A percentile compares a stretch with the other conserved stretches of the same genome.
Conservation (phyloP, 2,797 vertebrate genomes). For the Danio jaintianensis region DNA sequence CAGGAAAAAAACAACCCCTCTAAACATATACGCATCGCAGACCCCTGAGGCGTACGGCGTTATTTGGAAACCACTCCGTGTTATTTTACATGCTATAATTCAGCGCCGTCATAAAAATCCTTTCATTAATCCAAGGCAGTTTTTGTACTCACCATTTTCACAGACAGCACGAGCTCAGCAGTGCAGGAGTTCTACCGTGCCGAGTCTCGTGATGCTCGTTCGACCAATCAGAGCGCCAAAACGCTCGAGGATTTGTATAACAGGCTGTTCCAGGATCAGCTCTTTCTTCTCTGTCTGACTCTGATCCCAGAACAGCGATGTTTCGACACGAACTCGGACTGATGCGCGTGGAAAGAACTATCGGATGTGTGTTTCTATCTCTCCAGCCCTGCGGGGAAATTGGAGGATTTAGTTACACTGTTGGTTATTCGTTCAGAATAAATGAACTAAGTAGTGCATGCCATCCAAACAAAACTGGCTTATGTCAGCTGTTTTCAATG, state of each 20-base stretch:
- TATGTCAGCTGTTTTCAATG: too few species aligned
- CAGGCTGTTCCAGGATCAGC: slow-evolving; percentile 21
- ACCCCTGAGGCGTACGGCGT: background rate
- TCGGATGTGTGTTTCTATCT: background rate
- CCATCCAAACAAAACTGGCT: background rate
- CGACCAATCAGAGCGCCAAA: slow-evolving; percentile 57
- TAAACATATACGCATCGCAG: background rate
- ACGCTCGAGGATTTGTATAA: background rate
- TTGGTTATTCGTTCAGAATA: background rate
- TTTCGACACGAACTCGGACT: background rate
- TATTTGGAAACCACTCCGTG: background rate
- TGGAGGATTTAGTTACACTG: background rate
- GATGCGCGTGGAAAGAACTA: slow-evolving; percentile 4
- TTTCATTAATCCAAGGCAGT: background rate
- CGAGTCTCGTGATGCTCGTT: slow-evolving; percentile 56
- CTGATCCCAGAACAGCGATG: slow-evolving; percentile 44
- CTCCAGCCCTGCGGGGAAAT: background rate
- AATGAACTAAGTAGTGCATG: background rate
- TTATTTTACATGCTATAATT: background rate
- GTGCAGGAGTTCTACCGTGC: slow-evolving; percentile 44
- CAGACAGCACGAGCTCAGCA: slow-evolving; percentile 57
- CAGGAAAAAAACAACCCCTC: slow-evolving; percentile 25
- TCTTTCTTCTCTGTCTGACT: background rate
- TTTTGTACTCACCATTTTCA: slow-evolving; percentile 68
- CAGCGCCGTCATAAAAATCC: background rate